A percentile compares a stretch with the other conserved stretches of the same genome.
Evolutionary conservation across 2,888 invertebrate species (phyloP).

Genomic region (Palloptera scutellata): DNA sequence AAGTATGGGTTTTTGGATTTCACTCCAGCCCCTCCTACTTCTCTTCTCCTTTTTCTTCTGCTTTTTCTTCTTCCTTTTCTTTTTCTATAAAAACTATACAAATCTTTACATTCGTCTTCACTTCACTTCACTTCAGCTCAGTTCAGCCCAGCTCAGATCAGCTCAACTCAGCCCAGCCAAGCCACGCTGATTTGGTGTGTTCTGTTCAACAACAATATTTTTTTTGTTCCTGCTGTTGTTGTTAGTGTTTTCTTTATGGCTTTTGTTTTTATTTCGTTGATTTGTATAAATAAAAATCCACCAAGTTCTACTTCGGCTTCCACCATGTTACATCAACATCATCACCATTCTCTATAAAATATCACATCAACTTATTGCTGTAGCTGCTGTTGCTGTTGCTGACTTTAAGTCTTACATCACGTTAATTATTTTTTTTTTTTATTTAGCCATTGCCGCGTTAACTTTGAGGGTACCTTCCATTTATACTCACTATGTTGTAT

Average conservation of each 20-base stretch:
- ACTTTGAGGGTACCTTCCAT: not conserved
- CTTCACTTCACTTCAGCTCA: too few relatives aligned
- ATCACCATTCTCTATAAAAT: slow-evolving; percentile 7
- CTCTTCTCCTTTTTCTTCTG: slow-evolving; percentile 5
- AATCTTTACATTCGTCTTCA: too few relatives aligned
- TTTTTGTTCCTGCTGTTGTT: slow-evolving; percentile 19
- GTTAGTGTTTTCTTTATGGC: not conserved
- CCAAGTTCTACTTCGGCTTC: not conserved
- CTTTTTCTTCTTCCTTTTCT: not conserved
- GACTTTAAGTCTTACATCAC: slow-evolving; percentile 24
- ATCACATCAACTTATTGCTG: not conserved
- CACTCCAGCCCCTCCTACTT: slow-evolving; percentile 11
- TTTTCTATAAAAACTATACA: not conserved
- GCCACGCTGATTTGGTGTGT: not conserved
- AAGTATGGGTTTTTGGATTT: slow-evolving; percentile 25
- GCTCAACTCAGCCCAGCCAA: too few relatives aligned
- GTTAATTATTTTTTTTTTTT: not conserved
- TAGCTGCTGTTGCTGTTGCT: slow-evolving; percentile 6
- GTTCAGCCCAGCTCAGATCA: too few relatives aligned
- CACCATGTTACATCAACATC: slow-evolving; percentile 13
- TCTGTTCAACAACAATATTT: not conserved
- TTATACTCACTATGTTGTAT: not conserved
- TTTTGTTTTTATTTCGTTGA: not conserved
- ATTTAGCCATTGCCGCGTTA: not conserved
- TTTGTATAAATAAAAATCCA: not conserved